These are phyloP conservation scores for Urocynchramus pylzowi DNA, from an alignment of 2,113 vertebrate species.

Conservation along the genomic window DNA sequence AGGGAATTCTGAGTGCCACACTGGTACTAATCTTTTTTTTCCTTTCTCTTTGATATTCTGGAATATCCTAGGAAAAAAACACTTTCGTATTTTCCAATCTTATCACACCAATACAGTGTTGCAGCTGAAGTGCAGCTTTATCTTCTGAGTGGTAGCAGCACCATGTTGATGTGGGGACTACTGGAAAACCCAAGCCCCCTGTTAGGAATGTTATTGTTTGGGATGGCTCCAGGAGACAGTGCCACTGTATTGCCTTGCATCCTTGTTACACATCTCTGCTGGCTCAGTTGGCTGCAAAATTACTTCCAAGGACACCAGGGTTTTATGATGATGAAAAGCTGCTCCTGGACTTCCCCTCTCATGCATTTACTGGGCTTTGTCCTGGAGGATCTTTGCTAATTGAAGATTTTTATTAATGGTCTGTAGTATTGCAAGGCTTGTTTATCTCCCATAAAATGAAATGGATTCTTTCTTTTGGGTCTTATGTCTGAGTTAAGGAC, in stretches of 20 bases:
- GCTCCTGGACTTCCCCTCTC: not conserved
- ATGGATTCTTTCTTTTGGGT: not conserved
- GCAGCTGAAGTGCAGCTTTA: not conserved
- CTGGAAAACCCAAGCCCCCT: not conserved
- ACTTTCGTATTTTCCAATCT: not conserved
- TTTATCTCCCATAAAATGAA: not conserved
- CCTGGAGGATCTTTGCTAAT: not conserved
- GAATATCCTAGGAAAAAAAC: not conserved
- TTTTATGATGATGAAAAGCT: not conserved
- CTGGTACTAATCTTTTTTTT: not conserved
- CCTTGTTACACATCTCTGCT: not conserved
- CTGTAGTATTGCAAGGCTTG: not conserved
- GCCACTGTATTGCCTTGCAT: not conserved
- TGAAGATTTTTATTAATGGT: not conserved
- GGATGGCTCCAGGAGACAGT: not conserved
- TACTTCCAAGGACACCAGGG: not conserved
- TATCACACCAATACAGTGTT: not conserved
- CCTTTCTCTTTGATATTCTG: not conserved
- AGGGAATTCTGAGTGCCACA: not conserved
- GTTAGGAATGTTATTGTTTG: not conserved
- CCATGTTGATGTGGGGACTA: not conserved
- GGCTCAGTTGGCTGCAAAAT: not conserved
- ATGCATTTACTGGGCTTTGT: not conserved
- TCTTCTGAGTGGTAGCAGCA: not conserved
- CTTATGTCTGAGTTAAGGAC: not conserved